These are phyloP conservation scores for Notolabrus celidotus DNA, from an alignment of 2,797 vertebrate genomes.

Conservation along the genomic window DNA sequence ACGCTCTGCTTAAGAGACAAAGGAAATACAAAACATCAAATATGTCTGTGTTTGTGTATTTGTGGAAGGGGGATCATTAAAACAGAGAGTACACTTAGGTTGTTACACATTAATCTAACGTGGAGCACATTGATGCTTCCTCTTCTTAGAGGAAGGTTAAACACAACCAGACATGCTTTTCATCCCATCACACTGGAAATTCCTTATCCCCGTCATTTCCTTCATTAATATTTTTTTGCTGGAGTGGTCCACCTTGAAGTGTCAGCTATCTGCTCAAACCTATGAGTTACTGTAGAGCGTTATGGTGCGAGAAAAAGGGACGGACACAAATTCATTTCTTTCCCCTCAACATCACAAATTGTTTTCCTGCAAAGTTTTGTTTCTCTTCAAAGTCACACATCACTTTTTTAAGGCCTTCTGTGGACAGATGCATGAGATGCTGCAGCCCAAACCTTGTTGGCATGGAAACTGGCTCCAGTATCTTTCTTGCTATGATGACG, in stretches of 20 bases:
- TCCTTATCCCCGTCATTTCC: constrained; percentile 25
- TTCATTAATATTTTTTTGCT: constrained; percentile 54
- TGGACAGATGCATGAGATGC: constrained; percentile 42
- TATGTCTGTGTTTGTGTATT: not conserved
- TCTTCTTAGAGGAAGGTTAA: not conserved
- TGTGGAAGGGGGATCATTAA: constrained; percentile 2
- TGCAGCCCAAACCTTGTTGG: constrained; percentile 55
- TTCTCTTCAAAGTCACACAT: constrained; percentile 49
- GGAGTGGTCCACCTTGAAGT: constrained; percentile 62
- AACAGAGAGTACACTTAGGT: not conserved
- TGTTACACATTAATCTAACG: not conserved
- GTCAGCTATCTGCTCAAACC: constrained; percentile 39
- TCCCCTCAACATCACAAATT: not conserved
- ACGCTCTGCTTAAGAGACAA: constrained; percentile 10
- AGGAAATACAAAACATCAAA: not conserved
- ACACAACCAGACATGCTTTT: not conserved
- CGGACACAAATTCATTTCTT: constrained; percentile 16
- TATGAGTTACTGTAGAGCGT: constrained; percentile 40
- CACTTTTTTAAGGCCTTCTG: constrained; percentile 34
- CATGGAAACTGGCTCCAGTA: constrained; percentile 74
- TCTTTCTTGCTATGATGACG: constrained; percentile 44
- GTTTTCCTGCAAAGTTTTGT: constrained; percentile 29
- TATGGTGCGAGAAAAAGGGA: not conserved
- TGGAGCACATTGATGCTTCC: not conserved
- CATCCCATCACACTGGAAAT: too few relatives aligned